Base-by-base conservation (phyloP, 1,140 invertebrate genomes). In the Drosophila teissieri region DNA sequence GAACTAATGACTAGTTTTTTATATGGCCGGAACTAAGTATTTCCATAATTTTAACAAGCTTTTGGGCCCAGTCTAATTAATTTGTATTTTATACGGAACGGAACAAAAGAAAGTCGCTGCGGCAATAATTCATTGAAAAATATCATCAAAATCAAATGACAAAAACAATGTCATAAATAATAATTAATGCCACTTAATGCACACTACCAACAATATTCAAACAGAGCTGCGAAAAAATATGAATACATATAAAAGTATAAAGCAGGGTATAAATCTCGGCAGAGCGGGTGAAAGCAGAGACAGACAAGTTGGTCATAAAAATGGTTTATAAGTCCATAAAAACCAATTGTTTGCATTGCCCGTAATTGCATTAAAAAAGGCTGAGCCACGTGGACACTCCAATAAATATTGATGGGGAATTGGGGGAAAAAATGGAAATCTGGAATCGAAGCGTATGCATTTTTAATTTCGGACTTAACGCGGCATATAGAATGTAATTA, bases 401-500 rank as follows among this genome's bases (percentile, higher is more conserved):
- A 70, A 70, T 70, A 70, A 70, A 70, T 70, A 70, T 70, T 70
- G 64, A 73, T 73, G 54, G 54, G 52, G 11, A 36, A 69, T 54
- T 63, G 39, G 77, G 15, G 44, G 62, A 56, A 45, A 45, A 17
- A 19, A 45, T 12, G 42, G 19, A 45, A 49, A 49, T 58, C 49
- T 45, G 46, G 51, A 82, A 69, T 63, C 58, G 57, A 73, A 68
- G 61, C 63, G 53, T 19, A 78, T 89, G 68, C 45, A 74, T 88
- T 88, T 88, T 88, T 89, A 89, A 83, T 88, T 83, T 88, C 61
- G 49, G 46, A 80, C 73, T 90, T 79, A 90, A 85, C 67, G 57
- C 57, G 27, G 52, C 72, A 73, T 74, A 83, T 67, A 84, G 65
- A 84, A 81, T 88, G 81, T 91, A 91, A 91, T 91, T 90, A 91